Percentiles rank a stretch among this genome's conserved stretches.
phyloP scores from a whole-genome alignment of 2,797 vertebrate species.

The Rhinogobio ventralis region DNA sequence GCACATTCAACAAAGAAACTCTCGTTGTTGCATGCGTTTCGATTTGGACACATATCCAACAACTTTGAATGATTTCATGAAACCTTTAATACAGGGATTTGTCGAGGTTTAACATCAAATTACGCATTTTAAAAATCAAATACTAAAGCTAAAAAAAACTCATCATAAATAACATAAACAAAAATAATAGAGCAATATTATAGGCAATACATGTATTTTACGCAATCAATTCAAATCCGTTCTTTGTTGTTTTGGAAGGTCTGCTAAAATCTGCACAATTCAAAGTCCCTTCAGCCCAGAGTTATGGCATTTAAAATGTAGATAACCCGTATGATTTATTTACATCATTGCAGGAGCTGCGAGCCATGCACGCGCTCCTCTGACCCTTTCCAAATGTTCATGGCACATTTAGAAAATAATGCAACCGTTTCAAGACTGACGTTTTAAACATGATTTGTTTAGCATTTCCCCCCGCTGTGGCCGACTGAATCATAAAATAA shows the following conservation, averaged over 20 bases:
- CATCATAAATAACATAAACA: background rate
- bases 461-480: background rate
- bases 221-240: background rate
- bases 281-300: background rate
- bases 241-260: background rate
- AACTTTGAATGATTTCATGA: background rate
- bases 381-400: constrained; percentile 56
- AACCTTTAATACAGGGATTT: background rate
- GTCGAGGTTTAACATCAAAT: background rate
- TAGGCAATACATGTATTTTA: background rate
- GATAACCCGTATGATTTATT: constrained; percentile 46
- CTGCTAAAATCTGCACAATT: background rate
- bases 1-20: background rate
- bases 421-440: constrained; percentile 27
- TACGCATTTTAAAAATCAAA: background rate
- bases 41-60: background rate
- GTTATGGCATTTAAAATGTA: background rate
- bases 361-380: too few relatives aligned
- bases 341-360: constrained; percentile 37
- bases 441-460: background rate
- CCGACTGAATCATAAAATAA: background rate
- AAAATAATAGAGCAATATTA: background rate
- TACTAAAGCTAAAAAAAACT: background rate
- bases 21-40: too few relatives aligned
- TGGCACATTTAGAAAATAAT: constrained; percentile 42